Base-by-base conservation (phyloP, 2,888 invertebrate species). In the Agrypnus murinus region DNA sequence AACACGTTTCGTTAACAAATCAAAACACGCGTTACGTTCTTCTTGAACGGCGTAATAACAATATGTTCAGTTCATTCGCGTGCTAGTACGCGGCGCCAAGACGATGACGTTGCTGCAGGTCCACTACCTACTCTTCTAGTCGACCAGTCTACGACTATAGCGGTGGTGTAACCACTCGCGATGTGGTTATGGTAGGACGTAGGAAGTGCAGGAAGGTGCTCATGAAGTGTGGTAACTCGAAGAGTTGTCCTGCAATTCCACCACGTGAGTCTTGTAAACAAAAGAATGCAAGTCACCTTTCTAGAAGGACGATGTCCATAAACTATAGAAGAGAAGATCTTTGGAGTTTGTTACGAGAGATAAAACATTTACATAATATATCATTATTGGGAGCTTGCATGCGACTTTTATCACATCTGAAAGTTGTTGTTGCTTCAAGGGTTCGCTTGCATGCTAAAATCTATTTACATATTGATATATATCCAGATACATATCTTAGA, bases 131-230 rank as follows among this genome's bases (percentile, higher is more conserved):
- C 66, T 66, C 66, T 19, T 65, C 55, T 58, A 48, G 48, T 50
- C 60, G 59, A 70, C 66, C 71, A 66, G 50, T 63, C 62, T 59
- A 45, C 50, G 19, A 64, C 63, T 70, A 67, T 67, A 63, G 66
- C 70, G 57, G 64, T 70, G n/a, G n/a, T 25, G 53, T 60, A 58
- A 17, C 62, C 55, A 43, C 55, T 65, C 38, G 65, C 63, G 57
- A 31, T 57, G 43, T 50, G 58, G 66, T 71, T 71, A 64, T 71
- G 71, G 58, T 58, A 71, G 71, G 67, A 58, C 71, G 71, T 71
- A 71, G 71, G 71, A 71, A 71, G 71, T 67, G 25, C 71, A 71
- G 45, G 63, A 59, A 70, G 71, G 67, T 71, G 66, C 67, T 67
- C 66, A 57, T 15, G 55, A 45, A 63, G 57, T 66, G 63, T 65